Evolutionary conservation across 1,140 invertebrate genomes (phyloP).

Genomic region (Drosophila setifemur): DNA sequence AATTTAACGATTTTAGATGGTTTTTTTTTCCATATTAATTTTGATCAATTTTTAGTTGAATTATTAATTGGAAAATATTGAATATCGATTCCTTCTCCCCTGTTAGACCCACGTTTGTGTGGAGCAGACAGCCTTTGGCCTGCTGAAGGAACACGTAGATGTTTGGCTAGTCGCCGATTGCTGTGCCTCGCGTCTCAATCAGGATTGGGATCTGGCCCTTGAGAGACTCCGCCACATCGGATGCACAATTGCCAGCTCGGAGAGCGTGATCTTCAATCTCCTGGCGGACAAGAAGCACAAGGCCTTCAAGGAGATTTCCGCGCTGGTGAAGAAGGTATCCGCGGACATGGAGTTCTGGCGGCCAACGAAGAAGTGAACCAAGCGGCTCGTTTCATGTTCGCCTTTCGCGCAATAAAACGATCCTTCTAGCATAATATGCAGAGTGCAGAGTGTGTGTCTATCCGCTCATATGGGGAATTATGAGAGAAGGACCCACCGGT

Average conservation of each 20-base stretch:
- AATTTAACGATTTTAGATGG: no score
- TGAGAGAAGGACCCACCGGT: constrained; percentile 58
- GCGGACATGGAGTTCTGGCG: constrained; percentile 81
- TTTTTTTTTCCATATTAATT: no score
- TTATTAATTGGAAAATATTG: background rate
- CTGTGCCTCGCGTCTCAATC: constrained; percentile 88
- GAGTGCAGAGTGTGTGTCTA: constrained; percentile 38
- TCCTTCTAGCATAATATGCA: constrained; percentile 29
- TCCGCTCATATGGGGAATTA: constrained; percentile 51
- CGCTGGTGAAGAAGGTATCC: constrained; percentile 86
- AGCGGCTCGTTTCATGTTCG: constrained; percentile 53
- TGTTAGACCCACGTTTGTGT: constrained; percentile 92
- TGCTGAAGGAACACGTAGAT: constrained; percentile 86
- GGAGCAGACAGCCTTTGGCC: constrained; percentile 93
- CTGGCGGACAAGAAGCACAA: constrained; percentile 89
- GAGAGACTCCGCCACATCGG: constrained; percentile 90
- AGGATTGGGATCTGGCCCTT: constrained; percentile 87
- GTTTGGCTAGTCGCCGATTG: constrained; percentile 95
- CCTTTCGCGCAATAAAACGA: constrained; percentile 16
- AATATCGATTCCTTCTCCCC: background rate
- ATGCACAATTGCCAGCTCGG: constrained; percentile 90
- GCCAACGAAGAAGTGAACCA: constrained; percentile 82
- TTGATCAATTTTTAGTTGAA: background rate
- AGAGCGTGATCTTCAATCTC: constrained; percentile 91
- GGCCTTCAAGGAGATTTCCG: constrained; percentile 88